phyloP scores from a whole-genome alignment of 2,797 vertebrate species.

The Platalea minor region DNA sequence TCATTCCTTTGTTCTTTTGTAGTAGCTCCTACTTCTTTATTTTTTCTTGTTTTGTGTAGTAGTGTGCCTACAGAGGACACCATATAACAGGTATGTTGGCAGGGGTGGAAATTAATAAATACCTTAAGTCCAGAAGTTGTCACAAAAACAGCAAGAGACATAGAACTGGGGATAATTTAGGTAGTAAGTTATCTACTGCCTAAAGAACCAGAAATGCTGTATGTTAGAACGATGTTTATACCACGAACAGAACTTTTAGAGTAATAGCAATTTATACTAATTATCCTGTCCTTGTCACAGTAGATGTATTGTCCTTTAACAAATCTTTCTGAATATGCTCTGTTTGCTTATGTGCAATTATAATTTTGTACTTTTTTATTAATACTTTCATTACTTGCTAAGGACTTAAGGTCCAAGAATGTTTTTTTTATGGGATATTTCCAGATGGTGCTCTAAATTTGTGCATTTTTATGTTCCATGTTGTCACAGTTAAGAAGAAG shows the following conservation, averaged over 20 bases:
- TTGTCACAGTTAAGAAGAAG: neutral
- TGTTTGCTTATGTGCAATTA: neutral
- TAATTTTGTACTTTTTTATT: neutral
- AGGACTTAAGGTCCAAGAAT: neutral
- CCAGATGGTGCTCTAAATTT: conserved; percentile 6
- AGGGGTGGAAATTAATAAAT: neutral
- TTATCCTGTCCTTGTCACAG: neutral
- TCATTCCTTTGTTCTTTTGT: neutral
- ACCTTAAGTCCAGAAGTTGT: neutral
- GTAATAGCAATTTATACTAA: neutral
- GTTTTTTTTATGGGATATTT: neutral
- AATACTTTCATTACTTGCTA: neutral
- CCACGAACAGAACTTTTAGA: neutral
- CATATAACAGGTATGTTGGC: neutral
- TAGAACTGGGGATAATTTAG: neutral
- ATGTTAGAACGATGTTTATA: neutral
- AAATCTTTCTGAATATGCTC: neutral
- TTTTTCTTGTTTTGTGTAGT: neutral
- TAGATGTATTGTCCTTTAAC: neutral
- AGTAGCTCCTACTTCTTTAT: neutral
- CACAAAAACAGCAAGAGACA: neutral
- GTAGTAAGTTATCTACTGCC: neutral
- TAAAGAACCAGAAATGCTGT: neutral
- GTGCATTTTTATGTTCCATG: neutral
- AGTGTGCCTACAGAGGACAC: neutral